These are phyloP conservation scores for Progne subis DNA, from an alignment of 2,113 vertebrate genomes.

Conservation along the genomic window DNA sequence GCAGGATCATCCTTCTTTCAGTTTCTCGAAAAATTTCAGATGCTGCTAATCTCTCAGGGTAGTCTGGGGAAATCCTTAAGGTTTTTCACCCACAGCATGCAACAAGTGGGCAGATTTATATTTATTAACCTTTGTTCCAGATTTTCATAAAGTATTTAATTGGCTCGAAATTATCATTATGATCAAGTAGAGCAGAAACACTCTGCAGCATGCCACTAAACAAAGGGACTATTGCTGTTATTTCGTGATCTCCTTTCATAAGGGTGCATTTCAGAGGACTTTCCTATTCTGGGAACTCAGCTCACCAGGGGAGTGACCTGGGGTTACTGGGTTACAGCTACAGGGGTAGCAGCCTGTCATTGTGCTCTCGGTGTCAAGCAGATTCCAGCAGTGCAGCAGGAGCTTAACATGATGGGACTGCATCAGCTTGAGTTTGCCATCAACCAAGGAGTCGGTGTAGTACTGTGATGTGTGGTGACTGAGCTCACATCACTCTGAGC, in stretches of 20 bases:
- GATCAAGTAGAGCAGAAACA: neutral
- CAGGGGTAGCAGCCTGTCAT: neutral
- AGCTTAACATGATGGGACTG: neutral
- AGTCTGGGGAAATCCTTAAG: neutral
- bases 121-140: conserved; percentile 4
- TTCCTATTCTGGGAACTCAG: neutral
- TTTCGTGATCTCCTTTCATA: neutral
- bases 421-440: neutral
- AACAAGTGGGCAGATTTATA: neutral
- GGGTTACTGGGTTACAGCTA: neutral
- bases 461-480: neutral
- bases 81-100: neutral
- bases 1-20: neutral
- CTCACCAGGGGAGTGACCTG: neutral
- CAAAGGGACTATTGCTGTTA: neutral
- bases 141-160: conserved; percentile 27
- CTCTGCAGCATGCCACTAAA: neutral
- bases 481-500: neutral
- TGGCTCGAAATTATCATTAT: neutral
- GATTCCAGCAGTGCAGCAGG: neutral
- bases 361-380: accelerated
- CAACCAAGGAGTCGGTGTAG: neutral
- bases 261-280: neutral
- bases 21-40: neutral
- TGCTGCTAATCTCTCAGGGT: neutral